Percentiles rank a stretch among this genome's conserved stretches.
phyloP scores from a whole-genome alignment of 2,113 vertebrate genomes.

The Grammomys surdaster region DNA sequence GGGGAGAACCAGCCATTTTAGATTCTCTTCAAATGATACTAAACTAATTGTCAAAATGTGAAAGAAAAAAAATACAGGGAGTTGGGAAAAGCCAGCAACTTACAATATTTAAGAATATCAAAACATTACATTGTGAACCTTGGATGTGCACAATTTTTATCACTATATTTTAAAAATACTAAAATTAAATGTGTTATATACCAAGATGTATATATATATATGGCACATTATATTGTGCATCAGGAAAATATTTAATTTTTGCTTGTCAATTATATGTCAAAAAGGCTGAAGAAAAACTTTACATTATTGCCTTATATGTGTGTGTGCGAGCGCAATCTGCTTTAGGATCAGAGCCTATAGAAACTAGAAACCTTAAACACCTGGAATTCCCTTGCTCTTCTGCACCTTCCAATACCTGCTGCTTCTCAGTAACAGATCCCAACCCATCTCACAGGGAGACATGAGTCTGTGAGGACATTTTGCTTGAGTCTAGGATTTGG shows the following conservation, averaged over 20 bases:
- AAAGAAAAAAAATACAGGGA: conserved; percentile 37
- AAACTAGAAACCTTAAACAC: not conserved
- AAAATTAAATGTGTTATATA: not conserved
- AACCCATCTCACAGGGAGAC: not conserved
- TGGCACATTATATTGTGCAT: not conserved
- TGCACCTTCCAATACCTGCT: not conserved
- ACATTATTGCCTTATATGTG: not conserved
- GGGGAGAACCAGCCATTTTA: not conserved
- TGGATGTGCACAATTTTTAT: not conserved
- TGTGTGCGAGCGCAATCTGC: not conserved
- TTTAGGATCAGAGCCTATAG: not conserved
- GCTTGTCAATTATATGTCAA: not conserved
- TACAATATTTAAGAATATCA: not conserved
- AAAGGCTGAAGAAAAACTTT: not conserved
- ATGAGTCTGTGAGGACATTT: not conserved
- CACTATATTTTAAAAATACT: not conserved
- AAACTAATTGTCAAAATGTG: conserved; percentile 19
- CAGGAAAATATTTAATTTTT: not conserved
- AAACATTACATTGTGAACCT: not conserved
- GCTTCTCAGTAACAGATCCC: not conserved
- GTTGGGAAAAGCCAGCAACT: not conserved
- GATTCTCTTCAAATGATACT: conserved; percentile 21
- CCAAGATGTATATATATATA: not conserved
- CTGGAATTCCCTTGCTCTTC: not conserved
- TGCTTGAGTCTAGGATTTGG: not conserved